These are phyloP conservation scores for Podotricha telesiphe DNA, from an alignment of 2,888 invertebrate genomes.

Conservation along the genomic window DNA sequence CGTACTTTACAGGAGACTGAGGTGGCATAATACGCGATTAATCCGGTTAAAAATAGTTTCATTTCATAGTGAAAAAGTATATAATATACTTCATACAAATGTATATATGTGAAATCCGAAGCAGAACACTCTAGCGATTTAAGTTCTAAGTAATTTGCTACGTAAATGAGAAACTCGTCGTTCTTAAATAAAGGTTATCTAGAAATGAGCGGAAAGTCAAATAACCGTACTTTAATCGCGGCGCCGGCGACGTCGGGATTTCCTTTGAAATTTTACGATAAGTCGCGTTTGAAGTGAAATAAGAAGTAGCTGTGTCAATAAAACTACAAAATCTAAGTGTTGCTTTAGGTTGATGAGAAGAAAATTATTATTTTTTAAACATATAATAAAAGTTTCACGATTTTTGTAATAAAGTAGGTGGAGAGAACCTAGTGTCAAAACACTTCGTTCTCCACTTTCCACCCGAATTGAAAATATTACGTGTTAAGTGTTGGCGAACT, in stretches of 20 bases:
- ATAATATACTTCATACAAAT: not conserved
- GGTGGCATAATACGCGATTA: too few relatives aligned
- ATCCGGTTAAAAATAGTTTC: too few relatives aligned
- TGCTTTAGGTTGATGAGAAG: not conserved
- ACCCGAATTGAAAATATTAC: not conserved
- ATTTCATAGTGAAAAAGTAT: too few relatives aligned
- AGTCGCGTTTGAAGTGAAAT: slow-evolving; percentile 23
- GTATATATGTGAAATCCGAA: not conserved
- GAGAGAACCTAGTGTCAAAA: not conserved
- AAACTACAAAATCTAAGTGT: not conserved
- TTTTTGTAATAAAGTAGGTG: too few relatives aligned
- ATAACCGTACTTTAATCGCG: slow-evolving; percentile 31
- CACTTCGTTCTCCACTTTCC: too few relatives aligned
- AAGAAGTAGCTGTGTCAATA: slow-evolving; percentile 16
- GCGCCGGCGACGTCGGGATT: slow-evolving; percentile 29
- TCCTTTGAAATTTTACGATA: slow-evolving; percentile 32
- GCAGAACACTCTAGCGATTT: not conserved
- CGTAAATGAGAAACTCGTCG: slow-evolving; percentile 29
- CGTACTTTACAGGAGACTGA: too few relatives aligned
- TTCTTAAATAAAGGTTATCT: slow-evolving; percentile 36
- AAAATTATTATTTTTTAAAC: too few relatives aligned
- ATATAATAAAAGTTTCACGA: too few relatives aligned
- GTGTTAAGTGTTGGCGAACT: too few relatives aligned
- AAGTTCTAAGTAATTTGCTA: slow-evolving; percentile 18
- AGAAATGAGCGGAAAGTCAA: slow-evolving; percentile 33